Conservation (phyloP, 2,888 invertebrate species). For the Athetis lepigone region DNA sequence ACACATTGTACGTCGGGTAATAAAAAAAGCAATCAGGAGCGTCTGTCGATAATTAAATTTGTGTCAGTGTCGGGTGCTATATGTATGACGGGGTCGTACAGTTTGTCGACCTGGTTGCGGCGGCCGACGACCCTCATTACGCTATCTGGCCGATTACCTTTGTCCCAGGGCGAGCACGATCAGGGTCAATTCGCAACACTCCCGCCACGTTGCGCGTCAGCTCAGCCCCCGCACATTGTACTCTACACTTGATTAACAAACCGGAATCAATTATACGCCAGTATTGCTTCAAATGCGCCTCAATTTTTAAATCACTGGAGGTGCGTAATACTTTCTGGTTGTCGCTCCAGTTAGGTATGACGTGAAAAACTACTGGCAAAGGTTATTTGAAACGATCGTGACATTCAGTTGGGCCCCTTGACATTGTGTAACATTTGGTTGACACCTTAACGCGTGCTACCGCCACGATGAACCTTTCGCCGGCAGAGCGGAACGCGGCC, state of each 20-base stretch:
- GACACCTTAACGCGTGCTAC: conserved; percentile 57
- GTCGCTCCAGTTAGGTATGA: conserved; percentile 11
- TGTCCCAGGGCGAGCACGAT: conserved; percentile 58
- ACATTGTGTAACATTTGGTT: conserved; percentile 39
- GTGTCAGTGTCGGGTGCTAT: conserved; percentile 50
- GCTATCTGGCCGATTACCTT: conserved; percentile 59
- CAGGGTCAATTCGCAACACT: conserved; percentile 65
- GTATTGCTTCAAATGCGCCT: conserved; percentile 45
- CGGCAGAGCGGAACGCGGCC: conserved; percentile 42
- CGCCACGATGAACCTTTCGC: conserved; percentile 43
- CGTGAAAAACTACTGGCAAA: conserved; percentile 14
- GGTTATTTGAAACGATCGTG: conserved; percentile 13
- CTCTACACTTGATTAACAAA: conserved; percentile 60
- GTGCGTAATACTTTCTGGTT: conserved; percentile 34
- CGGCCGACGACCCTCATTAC: conserved; percentile 67
- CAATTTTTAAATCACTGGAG: conserved; percentile 48
- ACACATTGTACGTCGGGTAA: conserved; percentile 3
- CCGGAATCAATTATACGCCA: conserved; percentile 54
- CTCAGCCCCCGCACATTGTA: conserved; percentile 58
- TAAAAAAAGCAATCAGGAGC: conserved; percentile 40
- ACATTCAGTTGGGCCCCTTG: conserved; percentile 20
- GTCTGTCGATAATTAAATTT: conserved; percentile 55
- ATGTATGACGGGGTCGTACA: conserved; percentile 50
- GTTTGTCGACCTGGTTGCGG: conserved; percentile 61
- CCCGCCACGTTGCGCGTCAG: conserved; percentile 34